Evolutionary conservation across 2,113 vertebrate species (phyloP).

Genomic region (Lynx canadensis): DNA sequence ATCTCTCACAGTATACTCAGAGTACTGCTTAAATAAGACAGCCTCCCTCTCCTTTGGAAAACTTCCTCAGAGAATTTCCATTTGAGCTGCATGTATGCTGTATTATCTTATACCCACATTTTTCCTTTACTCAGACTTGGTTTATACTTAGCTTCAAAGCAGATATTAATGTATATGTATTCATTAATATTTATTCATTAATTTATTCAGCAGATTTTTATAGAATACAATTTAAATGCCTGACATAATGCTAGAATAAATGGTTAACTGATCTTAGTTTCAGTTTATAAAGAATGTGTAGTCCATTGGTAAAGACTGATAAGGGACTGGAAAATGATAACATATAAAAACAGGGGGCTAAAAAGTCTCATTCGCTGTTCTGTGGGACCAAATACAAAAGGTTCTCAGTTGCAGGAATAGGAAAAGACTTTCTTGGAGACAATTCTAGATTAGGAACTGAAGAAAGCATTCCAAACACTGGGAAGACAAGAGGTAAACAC

Average conservation of each 20-base stretch:
- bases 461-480: background rate
- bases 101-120: background rate
- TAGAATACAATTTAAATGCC: background rate
- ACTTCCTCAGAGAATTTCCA: background rate
- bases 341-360: background rate
- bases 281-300: background rate
- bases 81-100: background rate
- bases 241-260: background rate
- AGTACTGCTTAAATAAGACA: background rate
- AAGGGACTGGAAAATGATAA: background rate
- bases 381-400: background rate
- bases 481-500: background rate
- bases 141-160: background rate
- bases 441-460: background rate
- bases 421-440: background rate
- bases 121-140: background rate
- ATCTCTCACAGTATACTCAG: background rate
- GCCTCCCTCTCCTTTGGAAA: background rate
- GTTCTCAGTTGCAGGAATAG: background rate
- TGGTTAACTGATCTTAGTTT: background rate
- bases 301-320: background rate
- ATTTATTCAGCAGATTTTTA: background rate
- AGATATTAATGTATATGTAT: background rate
- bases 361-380: background rate
- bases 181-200: background rate